A percentile compares a stretch with the other conserved stretches of the same genome.
Evolutionary conservation across 2,797 vertebrate species (phyloP).

Genomic region (Nannoperca australis): DNA sequence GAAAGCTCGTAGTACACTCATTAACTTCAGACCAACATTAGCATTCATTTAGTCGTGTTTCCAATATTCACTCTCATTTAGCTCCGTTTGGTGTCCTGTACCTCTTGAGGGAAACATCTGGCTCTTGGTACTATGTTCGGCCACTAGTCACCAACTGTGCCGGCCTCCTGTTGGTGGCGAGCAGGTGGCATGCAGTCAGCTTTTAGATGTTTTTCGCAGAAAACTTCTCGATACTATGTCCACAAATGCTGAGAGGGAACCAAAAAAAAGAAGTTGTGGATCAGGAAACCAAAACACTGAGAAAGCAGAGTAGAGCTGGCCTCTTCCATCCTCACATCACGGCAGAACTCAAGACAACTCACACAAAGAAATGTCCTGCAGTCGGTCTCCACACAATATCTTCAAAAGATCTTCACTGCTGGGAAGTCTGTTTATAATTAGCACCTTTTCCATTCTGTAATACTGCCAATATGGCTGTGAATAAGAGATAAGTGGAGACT

Average conservation of each 20-base stretch:
- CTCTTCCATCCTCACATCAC: background rate
- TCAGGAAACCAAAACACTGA: background rate
- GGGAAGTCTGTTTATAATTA: constrained; percentile 32
- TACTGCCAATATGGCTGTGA: constrained; percentile 62
- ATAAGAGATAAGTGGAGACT: constrained; percentile 76
- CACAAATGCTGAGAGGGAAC: background rate
- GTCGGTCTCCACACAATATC: constrained; percentile 1
- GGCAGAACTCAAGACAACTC: constrained; percentile 1
- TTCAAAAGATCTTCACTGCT: constrained; percentile 26
- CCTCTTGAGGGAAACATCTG: background rate
- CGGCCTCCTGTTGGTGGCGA: background rate
- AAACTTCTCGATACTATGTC: background rate
- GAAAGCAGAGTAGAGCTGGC: background rate
- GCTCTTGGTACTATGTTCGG: background rate
- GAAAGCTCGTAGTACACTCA: background rate
- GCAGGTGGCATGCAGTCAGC: background rate
- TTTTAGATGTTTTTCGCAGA: background rate
- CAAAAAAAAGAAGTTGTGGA: no score
- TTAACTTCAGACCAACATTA: background rate
- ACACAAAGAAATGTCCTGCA: background rate
- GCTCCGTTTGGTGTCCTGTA: background rate
- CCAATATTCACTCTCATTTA: background rate
- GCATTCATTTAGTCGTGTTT: background rate
- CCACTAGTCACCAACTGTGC: background rate
- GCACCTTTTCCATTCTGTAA: constrained; percentile 10